Base-by-base conservation (phyloP, 2,113 vertebrate genomes). In the Microcebus jonahi region DNA sequence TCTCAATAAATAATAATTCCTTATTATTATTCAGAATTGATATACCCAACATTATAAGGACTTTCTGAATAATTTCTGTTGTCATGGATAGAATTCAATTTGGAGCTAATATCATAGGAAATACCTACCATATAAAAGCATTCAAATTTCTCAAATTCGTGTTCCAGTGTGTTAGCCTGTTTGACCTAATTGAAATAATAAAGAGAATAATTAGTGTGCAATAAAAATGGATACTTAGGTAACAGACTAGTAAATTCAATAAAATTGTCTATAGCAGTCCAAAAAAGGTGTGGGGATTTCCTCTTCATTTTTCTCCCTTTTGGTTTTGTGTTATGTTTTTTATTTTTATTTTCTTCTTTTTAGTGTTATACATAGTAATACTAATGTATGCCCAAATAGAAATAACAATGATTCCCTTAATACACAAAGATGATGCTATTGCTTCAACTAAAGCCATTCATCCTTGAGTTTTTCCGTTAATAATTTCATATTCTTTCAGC, bases 311-410 rank as follows among this genome's bases (percentile, higher is more conserved):
- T 77, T 31, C 57, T 75, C 13, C 15, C 45, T 63, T 53, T 94
- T 31, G 23, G 31, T 67, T 93, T 92, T 86, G 65, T 92, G 10
- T 34, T 95, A 55, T 88, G 27, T 57, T 57, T 96, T 81, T 90
- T 81, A 42, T 20, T 80, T n/a, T 93, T 84, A 67, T 70, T 57
- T 87, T 23, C 14, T 87, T 94, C 27, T 91, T 81, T 93, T 82
- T 79, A 89, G 7, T 61, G 20, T 68, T 76, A 59, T 48, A 57
- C 27, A 13, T 61, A 12, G 14, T 84, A 57, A 71, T 90, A 65
- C 34, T 67, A 57, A 92, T 9, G 2, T 73, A 29, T 83, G 36
- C 17, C 8, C 48, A 36, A 53, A 86, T 39, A 48, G 76, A 79
- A 87, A 82, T 83, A 77, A 25, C 36, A 85, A 67, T 67, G 9